phyloP scores from a whole-genome alignment of 2,797 vertebrate species.

The Hydrolagus colliei region DNA sequence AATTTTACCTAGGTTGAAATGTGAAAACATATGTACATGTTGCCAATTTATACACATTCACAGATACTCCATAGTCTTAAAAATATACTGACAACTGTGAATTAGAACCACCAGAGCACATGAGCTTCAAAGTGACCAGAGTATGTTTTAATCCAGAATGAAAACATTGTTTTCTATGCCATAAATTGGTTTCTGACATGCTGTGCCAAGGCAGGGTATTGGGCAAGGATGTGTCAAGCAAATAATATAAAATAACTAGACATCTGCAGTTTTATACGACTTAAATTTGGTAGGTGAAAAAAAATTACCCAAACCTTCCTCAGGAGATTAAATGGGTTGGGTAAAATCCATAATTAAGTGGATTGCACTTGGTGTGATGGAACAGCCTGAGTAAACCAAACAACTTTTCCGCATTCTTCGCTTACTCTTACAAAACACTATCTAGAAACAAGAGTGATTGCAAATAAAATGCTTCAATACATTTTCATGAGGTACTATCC shows the following conservation, averaged over 20 bases:
- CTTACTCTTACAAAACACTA: no score
- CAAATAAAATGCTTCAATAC: no score
- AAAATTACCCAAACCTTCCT: background rate
- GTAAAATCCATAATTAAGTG: background rate
- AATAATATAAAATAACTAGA: background rate
- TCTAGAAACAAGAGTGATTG: no score
- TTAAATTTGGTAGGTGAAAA: background rate
- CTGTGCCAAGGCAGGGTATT: background rate
- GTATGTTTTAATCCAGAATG: no score
- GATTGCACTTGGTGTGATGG: no score
- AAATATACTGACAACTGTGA: background rate
- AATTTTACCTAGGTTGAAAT: background rate
- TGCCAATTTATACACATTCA: no score
- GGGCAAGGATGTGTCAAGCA: background rate
- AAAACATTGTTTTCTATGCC: conserved; percentile 2
- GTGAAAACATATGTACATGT: no score
- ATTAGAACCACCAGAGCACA: background rate
- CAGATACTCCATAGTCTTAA: background rate
- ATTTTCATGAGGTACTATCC: no score
- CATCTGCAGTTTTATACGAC: background rate
- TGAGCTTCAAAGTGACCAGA: no score
- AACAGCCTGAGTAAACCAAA: background rate
- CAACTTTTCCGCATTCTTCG: no score
- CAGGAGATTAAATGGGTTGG: background rate
- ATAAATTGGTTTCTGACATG: background rate